phyloP scores from a whole-genome alignment of 2,888 invertebrate genomes.

The Drosophila nigricruria region DNA sequence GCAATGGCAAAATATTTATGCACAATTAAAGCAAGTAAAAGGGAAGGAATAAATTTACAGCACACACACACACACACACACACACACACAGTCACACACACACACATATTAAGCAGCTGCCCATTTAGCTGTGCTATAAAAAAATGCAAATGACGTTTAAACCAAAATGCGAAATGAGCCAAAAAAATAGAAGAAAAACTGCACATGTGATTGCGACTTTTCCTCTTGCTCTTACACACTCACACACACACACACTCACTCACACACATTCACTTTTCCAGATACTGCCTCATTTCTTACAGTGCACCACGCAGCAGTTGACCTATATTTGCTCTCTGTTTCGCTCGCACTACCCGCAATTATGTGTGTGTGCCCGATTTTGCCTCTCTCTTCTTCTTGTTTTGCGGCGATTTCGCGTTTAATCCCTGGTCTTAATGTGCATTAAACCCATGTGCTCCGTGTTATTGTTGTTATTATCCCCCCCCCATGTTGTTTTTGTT shows the following conservation, averaged over 20 bases:
- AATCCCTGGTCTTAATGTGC: constrained; percentile 49
- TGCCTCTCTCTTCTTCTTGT: constrained; percentile 44
- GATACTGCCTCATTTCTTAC: constrained; percentile 34
- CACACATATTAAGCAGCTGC: constrained; percentile 53
- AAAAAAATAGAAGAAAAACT: constrained; percentile 20
- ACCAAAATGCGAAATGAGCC: constrained; percentile 45
- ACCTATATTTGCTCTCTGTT: constrained; percentile 60
- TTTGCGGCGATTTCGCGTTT: constrained; percentile 57
- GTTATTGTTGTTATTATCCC: constrained; percentile 24
- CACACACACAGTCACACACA: not conserved
- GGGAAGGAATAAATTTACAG: constrained; percentile 70
- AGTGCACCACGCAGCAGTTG: constrained; percentile 62
- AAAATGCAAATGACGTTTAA: constrained; percentile 77
- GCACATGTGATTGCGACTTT: constrained; percentile 47
- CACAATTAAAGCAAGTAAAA: constrained; percentile 81
- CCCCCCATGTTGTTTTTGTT: constrained; percentile 17
- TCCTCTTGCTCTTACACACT: not conserved
- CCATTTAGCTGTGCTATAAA: constrained; percentile 50
- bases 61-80: constrained; percentile 8
- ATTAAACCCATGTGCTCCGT: constrained; percentile 44
- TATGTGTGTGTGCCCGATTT: constrained; percentile 20
- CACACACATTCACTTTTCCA: not conserved
- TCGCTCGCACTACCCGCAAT: constrained; percentile 2
- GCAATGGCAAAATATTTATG: constrained; percentile 79
- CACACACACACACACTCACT: not conserved